Conservation (phyloP, 2,888 invertebrate genomes). For the Alcis repandata region DNA sequence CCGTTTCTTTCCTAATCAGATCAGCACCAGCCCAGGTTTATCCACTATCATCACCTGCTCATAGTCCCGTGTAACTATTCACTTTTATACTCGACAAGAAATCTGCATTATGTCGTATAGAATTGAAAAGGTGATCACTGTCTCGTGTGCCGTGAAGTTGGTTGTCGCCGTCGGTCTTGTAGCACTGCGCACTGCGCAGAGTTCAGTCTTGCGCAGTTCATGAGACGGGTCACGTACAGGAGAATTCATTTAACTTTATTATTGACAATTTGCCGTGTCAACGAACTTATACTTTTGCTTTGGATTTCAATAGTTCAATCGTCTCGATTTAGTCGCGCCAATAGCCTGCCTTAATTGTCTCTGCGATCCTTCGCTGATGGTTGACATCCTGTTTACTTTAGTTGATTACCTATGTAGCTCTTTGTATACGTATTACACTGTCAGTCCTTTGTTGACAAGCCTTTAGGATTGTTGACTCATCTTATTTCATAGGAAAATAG, state of each 20-base stretch:
- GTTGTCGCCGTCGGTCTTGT: constrained; percentile 64
- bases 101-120: constrained; percentile 62
- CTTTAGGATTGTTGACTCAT: neutral
- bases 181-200: constrained; percentile 63
- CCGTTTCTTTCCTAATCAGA: constrained; percentile 7
- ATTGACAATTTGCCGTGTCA: constrained; percentile 76
- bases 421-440: neutral
- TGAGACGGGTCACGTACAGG: constrained; percentile 53
- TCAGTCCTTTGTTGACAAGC: neutral
- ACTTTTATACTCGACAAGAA: constrained; percentile 49
- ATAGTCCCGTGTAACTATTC: constrained; percentile 58
- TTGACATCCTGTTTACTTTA: constrained; percentile 50
- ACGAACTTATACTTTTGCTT: constrained; percentile 62
- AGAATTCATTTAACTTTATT: constrained; percentile 70
- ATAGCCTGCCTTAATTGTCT: constrained; percentile 23
- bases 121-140: constrained; percentile 65
- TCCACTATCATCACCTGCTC: constrained; percentile 60
- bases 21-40: neutral
- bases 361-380: constrained; percentile 45
- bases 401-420: neutral
- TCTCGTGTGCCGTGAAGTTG: constrained; percentile 73
- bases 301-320: constrained; percentile 31
- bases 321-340: constrained; percentile 26
- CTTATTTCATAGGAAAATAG: neutral
- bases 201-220: constrained; percentile 65